These are phyloP conservation scores for Zosterops japonicus DNA, from an alignment of 2,113 vertebrate genomes.

Conservation along the genomic window DNA sequence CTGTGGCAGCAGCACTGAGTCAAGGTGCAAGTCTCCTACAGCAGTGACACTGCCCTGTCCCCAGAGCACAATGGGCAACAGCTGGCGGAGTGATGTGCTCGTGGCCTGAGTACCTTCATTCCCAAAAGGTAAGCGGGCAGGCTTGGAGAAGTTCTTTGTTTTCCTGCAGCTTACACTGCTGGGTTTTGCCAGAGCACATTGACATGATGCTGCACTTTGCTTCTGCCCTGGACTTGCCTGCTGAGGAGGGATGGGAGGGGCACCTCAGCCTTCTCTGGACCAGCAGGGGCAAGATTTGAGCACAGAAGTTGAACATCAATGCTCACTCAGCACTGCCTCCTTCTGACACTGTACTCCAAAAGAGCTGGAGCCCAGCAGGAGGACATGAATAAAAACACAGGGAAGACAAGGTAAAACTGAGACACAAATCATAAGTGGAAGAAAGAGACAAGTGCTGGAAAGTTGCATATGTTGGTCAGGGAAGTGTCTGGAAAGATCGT, in stretches of 20 bases:
- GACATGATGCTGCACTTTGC: background rate
- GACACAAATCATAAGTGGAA: background rate
- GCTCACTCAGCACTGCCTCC: fast-evolving
- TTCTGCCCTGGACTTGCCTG: background rate
- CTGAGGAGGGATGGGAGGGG: fast-evolving
- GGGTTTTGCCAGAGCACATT: background rate
- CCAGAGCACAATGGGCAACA: fast-evolving
- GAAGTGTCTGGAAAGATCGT: background rate
- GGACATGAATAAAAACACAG: background rate
- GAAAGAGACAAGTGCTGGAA: background rate
- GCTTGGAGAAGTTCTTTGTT: background rate
- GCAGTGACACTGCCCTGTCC: background rate
- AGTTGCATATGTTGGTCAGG: background rate
- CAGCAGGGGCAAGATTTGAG: background rate
- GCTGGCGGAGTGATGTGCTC: background rate
- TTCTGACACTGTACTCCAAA: fast-evolving
- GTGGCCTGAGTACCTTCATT: background rate
- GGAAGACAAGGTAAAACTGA: background rate
- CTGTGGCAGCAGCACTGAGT: background rate
- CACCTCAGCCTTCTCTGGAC: background rate
- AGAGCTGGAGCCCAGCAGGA: background rate
- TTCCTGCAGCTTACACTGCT: background rate
- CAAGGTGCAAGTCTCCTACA: background rate
- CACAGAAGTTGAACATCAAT: background rate
- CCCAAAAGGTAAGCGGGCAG: background rate